Percentiles rank a stretch among this genome's conserved stretches.
phyloP scores from a whole-genome alignment of 2,797 vertebrate genomes.

The Coregonus ussuriensis region DNA sequence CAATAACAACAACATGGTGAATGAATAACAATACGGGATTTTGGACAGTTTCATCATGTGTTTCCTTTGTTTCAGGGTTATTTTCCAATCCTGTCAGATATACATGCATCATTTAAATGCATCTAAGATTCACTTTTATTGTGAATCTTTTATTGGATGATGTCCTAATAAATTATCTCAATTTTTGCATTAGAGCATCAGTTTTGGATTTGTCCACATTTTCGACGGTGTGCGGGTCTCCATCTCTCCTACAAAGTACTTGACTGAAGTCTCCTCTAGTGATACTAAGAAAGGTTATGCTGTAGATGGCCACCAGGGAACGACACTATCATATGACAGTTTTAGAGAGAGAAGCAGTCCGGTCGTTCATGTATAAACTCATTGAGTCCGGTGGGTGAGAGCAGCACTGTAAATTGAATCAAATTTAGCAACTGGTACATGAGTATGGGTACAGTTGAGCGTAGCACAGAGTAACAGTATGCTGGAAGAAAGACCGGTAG shows the following conservation, averaged over 20 bases:
- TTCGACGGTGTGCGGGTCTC: not conserved
- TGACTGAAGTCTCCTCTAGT: not conserved
- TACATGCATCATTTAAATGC: too few relatives aligned
- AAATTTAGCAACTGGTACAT: slow-evolving; percentile 29
- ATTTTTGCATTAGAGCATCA: not conserved
- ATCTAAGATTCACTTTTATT: not conserved
- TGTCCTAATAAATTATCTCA: not conserved
- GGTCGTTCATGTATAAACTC: too few relatives aligned
- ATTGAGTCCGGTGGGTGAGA: too few relatives aligned
- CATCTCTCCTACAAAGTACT: not conserved
- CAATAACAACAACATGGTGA: too few relatives aligned
- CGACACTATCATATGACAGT: not conserved
- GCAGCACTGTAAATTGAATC: not conserved
- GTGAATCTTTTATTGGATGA: not conserved
- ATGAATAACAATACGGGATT: too few relatives aligned
- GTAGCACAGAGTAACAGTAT: slow-evolving; percentile 18
- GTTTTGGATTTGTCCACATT: not conserved
- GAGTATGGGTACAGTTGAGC: not conserved
- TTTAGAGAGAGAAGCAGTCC: not conserved
- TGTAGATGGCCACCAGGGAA: not conserved
- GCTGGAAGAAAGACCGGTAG: not conserved
- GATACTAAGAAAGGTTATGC: not conserved
- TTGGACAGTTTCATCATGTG: not conserved
- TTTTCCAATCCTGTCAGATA: not conserved
- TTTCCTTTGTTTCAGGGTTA: not conserved